Evolutionary conservation across 2,113 vertebrate species (phyloP).

Genomic region (Erythrolamprus reginae): DNA sequence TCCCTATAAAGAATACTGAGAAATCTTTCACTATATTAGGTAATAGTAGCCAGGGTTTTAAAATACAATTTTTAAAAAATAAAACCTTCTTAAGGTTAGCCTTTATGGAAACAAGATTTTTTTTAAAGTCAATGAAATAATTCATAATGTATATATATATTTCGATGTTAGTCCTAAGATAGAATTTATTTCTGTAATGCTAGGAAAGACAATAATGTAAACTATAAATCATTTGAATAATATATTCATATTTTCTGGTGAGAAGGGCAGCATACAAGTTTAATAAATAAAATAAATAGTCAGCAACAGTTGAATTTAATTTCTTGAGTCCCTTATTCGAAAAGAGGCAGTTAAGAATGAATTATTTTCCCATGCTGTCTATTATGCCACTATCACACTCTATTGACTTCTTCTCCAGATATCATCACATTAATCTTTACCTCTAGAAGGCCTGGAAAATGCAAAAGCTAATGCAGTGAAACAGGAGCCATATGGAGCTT

Average conservation of each 20-base stretch:
- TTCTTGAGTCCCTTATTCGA: neutral
- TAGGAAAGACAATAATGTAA: neutral
- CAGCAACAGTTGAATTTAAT: neutral
- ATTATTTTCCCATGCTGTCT: neutral
- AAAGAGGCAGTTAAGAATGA: neutral
- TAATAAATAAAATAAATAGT: neutral
- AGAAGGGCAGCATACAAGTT: neutral
- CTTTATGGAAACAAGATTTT: constrained; percentile 4
- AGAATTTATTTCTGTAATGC: constrained; percentile 5
- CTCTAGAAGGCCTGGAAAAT: neutral
- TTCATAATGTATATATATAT: neutral
- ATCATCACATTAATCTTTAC: neutral
- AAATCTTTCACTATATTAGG: constrained; percentile 1
- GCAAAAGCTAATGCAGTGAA: neutral
- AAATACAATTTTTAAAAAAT: constrained; percentile 6
- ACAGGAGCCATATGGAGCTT: too few species aligned
- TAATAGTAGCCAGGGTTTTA: constrained; percentile 26
- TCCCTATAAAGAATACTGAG: constrained; percentile 8
- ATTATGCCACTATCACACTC: neutral
- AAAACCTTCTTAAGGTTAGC: constrained; percentile 10
- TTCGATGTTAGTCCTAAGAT: constrained; percentile 1
- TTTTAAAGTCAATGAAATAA: too few species aligned
- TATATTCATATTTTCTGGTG: neutral
- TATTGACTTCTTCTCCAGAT: neutral
- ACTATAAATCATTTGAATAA: neutral